Evolutionary conservation across 1,140 invertebrate species (phyloP).

Genomic region (Heliconius congener): DNA sequence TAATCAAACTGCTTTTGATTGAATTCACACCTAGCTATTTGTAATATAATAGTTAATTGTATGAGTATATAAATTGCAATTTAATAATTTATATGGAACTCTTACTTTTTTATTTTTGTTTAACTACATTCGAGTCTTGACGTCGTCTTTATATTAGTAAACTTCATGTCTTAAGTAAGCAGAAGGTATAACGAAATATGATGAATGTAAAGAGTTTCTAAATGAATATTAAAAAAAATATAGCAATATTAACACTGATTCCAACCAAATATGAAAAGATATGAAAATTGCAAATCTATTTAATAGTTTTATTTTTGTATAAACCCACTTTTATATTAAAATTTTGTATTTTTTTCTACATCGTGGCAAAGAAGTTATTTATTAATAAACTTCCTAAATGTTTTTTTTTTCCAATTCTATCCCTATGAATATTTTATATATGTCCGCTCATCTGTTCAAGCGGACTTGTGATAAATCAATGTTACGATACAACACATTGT

Average conservation of each 20-base stretch:
- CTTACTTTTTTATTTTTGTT: not conserved
- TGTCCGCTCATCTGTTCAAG: slow-evolving; percentile 44
- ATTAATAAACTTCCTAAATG: slow-evolving; percentile 43
- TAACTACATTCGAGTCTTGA: too few relatives aligned
- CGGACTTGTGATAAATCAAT: slow-evolving; percentile 39
- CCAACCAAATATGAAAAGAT: too few relatives aligned
- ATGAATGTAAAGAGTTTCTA: too few relatives aligned
- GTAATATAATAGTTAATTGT: not conserved
- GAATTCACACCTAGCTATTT: not conserved
- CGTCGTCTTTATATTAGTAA: too few relatives aligned
- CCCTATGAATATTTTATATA: slow-evolving; percentile 50
- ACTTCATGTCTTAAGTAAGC: too few relatives aligned
- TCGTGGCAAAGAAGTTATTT: slow-evolving; percentile 34
- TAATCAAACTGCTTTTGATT: slow-evolving; percentile 21
- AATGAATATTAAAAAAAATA: too few relatives aligned
- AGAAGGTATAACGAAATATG: too few relatives aligned
- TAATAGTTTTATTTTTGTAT: too few relatives aligned
- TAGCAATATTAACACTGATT: too few relatives aligned
- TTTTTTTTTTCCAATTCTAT: slow-evolving; percentile 41
- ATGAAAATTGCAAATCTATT: too few relatives aligned
- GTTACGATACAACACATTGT: slow-evolving; percentile 7
- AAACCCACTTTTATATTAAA: too few relatives aligned
- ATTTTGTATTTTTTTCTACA: not conserved
- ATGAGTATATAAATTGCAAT: not conserved
- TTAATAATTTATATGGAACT: not conserved